Percentiles rank a stretch among this genome's conserved stretches.
phyloP scores from a whole-genome alignment of 2,797 vertebrate genomes.

The Mormyrops boulengeri region DNA sequence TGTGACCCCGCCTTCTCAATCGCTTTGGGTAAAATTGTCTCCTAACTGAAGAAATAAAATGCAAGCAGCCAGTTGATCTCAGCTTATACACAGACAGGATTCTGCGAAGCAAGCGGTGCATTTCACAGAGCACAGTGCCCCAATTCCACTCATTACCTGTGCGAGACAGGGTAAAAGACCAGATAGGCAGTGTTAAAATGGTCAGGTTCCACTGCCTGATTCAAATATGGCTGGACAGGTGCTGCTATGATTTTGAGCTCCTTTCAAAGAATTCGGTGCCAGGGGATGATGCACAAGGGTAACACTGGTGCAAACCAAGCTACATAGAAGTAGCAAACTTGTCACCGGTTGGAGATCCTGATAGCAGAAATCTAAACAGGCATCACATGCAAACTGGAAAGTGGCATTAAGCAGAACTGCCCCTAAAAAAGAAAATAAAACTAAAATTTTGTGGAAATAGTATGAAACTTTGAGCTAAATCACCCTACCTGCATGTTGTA shows the following conservation, averaged over 20 bases:
- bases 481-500: not conserved
- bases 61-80: not conserved
- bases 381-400: not conserved
- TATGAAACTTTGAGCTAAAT: not conserved
- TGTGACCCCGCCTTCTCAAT: not conserved
- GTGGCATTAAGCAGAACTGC: not conserved
- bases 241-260: not conserved
- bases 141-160: slow-evolving; percentile 59
- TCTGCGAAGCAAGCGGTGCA: slow-evolving; percentile 19
- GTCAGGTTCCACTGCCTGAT: slow-evolving; percentile 41
- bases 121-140: slow-evolving; percentile 35
- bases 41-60: not conserved
- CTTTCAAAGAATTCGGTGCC: not conserved
- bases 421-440: not conserved
- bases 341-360: not conserved
- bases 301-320: not conserved
- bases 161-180: slow-evolving; percentile 49
- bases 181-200: slow-evolving; percentile 47
- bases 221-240: not conserved
- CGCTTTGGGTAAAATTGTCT: not conserved
- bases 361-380: not conserved
- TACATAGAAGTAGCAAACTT: not conserved
- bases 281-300: not conserved
- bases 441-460: not conserved
- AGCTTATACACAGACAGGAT: not conserved